phyloP scores from a whole-genome alignment of 2,113 vertebrate species.

The Galbula dea region DNA sequence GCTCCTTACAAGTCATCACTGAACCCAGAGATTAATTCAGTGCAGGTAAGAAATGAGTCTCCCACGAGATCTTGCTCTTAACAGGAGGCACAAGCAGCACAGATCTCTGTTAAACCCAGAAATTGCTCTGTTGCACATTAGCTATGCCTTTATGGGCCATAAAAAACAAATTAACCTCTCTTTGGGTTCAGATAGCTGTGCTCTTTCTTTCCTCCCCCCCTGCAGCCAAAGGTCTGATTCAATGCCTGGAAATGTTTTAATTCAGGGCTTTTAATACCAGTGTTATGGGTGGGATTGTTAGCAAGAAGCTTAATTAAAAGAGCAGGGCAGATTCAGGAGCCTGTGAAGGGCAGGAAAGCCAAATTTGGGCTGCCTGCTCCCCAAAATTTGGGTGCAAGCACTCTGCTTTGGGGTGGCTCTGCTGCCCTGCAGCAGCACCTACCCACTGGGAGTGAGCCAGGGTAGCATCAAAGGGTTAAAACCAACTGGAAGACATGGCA shows the following conservation, averaged over 20 bases:
- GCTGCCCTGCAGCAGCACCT: neutral
- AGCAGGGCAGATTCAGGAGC: neutral
- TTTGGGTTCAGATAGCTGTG: neutral
- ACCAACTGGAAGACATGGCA: neutral
- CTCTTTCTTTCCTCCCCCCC: fast-evolving
- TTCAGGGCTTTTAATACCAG: neutral
- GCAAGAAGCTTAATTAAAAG: neutral
- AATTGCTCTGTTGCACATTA: neutral
- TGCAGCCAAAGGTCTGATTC: neutral
- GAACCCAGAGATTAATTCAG: too few species aligned
- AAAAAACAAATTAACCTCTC: neutral
- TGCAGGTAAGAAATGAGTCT: neutral
- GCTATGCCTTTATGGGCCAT: fast-evolving
- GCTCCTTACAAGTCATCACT: neutral
- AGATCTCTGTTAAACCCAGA: neutral
- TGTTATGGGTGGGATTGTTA: fast-evolving
- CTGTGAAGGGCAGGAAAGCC: neutral
- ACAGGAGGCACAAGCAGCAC: neutral
- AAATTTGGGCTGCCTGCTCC: neutral
- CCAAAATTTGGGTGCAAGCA: neutral
- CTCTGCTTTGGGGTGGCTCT: fast-evolving
- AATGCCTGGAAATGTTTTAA: fast-evolving
- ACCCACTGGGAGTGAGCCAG: neutral
- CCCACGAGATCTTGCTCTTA: neutral
- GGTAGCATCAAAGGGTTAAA: neutral